Evolutionary conservation across 2,888 invertebrate species (phyloP), one percentile per base, ranked within the genome.

Genomic region (Volucella inflata): DNA sequence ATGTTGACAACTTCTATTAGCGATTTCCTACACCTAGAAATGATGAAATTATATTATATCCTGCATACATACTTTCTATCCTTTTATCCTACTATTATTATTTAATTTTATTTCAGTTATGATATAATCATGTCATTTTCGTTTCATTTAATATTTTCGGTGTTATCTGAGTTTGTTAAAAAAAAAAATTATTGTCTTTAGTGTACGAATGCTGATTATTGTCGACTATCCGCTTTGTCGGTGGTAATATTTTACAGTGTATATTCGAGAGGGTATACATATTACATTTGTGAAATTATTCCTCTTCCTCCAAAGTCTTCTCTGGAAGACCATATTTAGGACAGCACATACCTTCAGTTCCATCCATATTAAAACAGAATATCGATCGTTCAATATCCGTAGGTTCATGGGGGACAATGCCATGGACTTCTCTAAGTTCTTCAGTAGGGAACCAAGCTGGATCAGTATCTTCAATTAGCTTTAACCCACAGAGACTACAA

Each of bases 401-500:
- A 0, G 97, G 96, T 90, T 95, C 95, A 89, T 96, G 96, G 1
- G 97, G 96, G 89, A 97, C 95, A 87, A 98, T 96, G 76, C 97
- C 97, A 90, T 98, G 97, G 91, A 97, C 97, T 90, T 98, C 97
- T 87, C 96, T 95, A 1, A 98, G 93, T 89, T 98, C 98, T 40
- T 96, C 95, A 0, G 96, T 96, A 0, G 98, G 98, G 91, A 98
- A 98, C 98, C 98, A 98, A 6, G 97, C 97, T 87, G 97, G 96
- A 90, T 97, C 97, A 80, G 97, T 96, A 89, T 97, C 97, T 65
- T 97, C 96, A 87, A 98, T 95, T 68, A 98, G 94, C 21, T 95
- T 94, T 87, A 96, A 94, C 77, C 96, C 96, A 89, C 96, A 95
- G 88, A 95, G 94, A 93, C 97, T 97, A 92, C n/a, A 50, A 79